Evolutionary conservation across 1,140 invertebrate species (phyloP).

Genomic region (Holotrichia oblita): DNA sequence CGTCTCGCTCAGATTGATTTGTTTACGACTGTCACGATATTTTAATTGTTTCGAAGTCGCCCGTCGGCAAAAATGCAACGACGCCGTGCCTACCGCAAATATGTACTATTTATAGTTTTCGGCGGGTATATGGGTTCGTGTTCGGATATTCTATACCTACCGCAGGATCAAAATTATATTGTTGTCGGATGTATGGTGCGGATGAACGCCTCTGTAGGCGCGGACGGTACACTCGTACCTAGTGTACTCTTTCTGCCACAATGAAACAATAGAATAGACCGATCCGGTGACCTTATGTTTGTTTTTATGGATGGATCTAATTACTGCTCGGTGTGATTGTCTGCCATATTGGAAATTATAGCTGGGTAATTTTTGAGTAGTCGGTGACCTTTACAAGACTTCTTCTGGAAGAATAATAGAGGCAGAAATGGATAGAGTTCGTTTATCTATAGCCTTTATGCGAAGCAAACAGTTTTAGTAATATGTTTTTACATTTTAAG

Average conservation of each 20-base stretch:
- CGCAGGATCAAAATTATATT: neutral
- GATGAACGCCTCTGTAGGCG: neutral
- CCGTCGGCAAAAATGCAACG: neutral
- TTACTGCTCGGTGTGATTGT: neutral
- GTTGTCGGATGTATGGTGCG: neutral
- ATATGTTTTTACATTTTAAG: no score
- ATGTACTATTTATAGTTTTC: constrained; percentile 3
- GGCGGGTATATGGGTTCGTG: neutral
- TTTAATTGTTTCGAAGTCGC: constrained; percentile 34
- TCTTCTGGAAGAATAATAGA: no score
- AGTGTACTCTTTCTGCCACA: neutral
- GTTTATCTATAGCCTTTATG: no score
- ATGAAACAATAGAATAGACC: neutral
- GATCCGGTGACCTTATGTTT: constrained; percentile 12
- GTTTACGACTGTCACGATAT: constrained; percentile 23
- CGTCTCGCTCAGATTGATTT: constrained; percentile 29
- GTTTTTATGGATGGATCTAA: neutral
- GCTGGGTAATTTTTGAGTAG: neutral
- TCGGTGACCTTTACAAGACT: neutral
- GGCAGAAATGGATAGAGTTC: no score
- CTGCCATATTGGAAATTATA: constrained; percentile 10
- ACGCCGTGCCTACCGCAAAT: neutral
- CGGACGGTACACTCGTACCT: neutral
- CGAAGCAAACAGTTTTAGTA: no score
- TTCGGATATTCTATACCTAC: neutral